Base-by-base conservation (phyloP, 30 jellyfish, hydroid and myxozoan genomes). In the Hydractinia symbiolongicarpus region DNA sequence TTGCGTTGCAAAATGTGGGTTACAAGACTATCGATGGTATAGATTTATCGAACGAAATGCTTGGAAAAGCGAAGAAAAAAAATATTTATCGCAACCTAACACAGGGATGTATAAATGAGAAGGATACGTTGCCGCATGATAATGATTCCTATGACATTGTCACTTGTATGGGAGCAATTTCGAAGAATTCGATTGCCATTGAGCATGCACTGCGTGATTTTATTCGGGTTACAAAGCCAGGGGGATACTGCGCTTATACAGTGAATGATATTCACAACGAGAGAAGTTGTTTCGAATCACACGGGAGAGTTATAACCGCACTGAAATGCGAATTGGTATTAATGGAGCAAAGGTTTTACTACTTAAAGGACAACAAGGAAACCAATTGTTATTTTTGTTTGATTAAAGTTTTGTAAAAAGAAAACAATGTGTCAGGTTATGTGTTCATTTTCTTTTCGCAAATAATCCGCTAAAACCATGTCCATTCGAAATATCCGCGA, bases 21-120 rank as follows among this genome's bases (percentile, higher is more conserved):
- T 71, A 19, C 80, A 9, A 71, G 13, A 71, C 40, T 20, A n/a
- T 71, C 56, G 80, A 71, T 53, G 80, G 80, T 10, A 53, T 71
- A 6, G 80, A 71, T 53, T 14, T 50, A 20, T 71, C 80, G 56
- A 49, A 30, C 17, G 80, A 71, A 53, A 71, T 71, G 80, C 67
- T 71, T 8, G 54, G 51, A 8, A 50, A 20, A 71, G 80, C 80
- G 1, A 71, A 71, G 51, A 67, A 71, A 53, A 71, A 20, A n/a
- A 8, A 15, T 58, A 20, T 30, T 58, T 71, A 71, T 15, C 69
- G 54, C 15, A 10, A 71, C 69, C 3, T 71, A 11, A 14, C 5
- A 20, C 61, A 30, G n/a, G 80, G 80, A 20, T 19, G 51, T 15
- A 30, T 71, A 30, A 71, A 55, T 20, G 80, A 30, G 40, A 50